A percentile compares a stretch with the other conserved stretches of the same genome.
phyloP scores from a whole-genome alignment of 1,140 invertebrate species.

The Oedothorax gibbosus region DNA sequence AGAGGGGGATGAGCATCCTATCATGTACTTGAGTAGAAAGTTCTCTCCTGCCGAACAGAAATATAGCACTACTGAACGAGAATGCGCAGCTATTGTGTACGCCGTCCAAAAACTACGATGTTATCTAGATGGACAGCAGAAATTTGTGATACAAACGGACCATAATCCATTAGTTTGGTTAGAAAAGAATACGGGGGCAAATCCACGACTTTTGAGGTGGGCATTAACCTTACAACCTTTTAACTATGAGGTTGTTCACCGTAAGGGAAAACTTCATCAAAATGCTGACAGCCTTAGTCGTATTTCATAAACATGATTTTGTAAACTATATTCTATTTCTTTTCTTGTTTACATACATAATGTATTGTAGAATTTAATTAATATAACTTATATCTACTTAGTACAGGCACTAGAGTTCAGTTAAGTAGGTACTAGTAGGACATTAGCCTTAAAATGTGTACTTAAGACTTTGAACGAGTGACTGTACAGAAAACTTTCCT shows the following conservation, averaged over 20 bases:
- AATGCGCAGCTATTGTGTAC: constrained; percentile 72
- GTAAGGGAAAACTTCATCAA: constrained; percentile 64
- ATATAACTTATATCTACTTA: no score
- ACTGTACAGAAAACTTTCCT: no score
- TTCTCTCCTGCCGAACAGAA: constrained; percentile 69
- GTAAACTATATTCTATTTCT: no score
- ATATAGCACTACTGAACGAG: constrained; percentile 70
- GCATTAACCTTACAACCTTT: constrained; percentile 70
- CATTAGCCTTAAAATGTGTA: no score
- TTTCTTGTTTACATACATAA: no score
- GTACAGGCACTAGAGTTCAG: no score
- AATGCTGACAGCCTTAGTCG: background rate
- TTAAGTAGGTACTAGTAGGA: no score
- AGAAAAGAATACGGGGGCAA: constrained; percentile 67
- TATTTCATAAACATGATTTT: no score
- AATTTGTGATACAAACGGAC: constrained; percentile 72
- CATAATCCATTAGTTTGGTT: constrained; percentile 71
- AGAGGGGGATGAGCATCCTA: constrained; percentile 13
- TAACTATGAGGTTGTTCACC: constrained; percentile 69
- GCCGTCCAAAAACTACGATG: constrained; percentile 69
- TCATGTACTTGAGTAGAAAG: constrained; percentile 4
- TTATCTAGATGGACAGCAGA: constrained; percentile 69
- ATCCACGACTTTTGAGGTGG: constrained; percentile 70
- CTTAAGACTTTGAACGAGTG: no score
- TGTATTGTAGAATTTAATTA: no score